phyloP scores from a whole-genome alignment of 2,888 invertebrate species.

The Petrolisthes cinctipes region DNA sequence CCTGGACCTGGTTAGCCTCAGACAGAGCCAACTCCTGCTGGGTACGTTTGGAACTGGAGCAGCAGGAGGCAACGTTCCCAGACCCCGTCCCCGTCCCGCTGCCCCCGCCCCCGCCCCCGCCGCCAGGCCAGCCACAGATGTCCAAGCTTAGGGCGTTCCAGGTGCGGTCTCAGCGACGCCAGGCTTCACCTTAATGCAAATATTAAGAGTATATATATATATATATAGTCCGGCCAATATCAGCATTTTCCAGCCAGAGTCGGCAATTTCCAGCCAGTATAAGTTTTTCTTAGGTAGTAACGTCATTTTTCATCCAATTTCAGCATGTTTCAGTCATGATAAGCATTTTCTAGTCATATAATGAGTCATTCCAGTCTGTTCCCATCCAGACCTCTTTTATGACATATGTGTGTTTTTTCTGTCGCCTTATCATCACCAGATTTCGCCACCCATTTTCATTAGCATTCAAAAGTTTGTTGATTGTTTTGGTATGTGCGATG shows the following conservation, averaged over 20 bases:
- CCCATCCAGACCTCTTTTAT: too few species aligned
- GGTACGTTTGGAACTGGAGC: slow-evolving; percentile 18
- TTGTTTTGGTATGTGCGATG: not conserved
- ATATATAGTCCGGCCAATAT: too few species aligned
- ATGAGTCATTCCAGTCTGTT: too few species aligned
- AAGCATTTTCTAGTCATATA: too few species aligned
- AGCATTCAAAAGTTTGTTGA: not conserved
- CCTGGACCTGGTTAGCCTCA: slow-evolving; percentile 66
- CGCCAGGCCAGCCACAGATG: not conserved
- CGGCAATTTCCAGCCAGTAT: too few species aligned
- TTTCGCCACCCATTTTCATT: not conserved
- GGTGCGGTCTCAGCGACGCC: slow-evolving; percentile 31
- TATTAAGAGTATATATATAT: too few species aligned
- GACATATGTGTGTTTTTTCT: too few species aligned
- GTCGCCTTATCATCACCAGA: not conserved
- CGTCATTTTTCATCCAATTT: too few species aligned
- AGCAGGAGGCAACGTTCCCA: not conserved
- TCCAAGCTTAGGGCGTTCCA: slow-evolving; percentile 30
- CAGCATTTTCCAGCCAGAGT: too few species aligned
- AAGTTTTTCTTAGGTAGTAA: too few species aligned
- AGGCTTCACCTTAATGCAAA: too few species aligned
- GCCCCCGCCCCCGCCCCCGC: not conserved
- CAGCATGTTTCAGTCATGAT: too few species aligned
- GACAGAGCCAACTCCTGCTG: slow-evolving; percentile 47
- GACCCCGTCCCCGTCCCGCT: not conserved